Percentiles rank a stretch among this genome's conserved stretches.
These are phyloP conservation scores for Drosophila mettleri DNA, from an alignment of 2,888 invertebrate genomes.

Conservation along the genomic window DNA sequence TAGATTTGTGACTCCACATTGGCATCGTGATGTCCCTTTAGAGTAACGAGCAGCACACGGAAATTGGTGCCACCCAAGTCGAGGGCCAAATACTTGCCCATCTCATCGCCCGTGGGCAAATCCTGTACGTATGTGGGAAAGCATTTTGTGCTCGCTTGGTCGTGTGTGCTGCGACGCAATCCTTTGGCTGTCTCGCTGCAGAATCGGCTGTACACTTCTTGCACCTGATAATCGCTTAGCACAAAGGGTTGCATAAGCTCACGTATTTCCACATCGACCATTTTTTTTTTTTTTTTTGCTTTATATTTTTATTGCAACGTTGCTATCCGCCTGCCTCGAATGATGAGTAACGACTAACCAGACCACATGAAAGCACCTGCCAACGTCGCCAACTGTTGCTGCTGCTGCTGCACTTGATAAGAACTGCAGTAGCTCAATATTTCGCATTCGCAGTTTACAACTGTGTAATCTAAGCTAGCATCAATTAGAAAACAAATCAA, in stretches of 20 bases:
- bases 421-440: slow-evolving; percentile 28
- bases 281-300: slow-evolving; percentile 35
- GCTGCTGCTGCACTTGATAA: slow-evolving; percentile 51
- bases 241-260: slow-evolving; percentile 88
- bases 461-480: slow-evolving; percentile 41
- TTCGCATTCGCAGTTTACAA: slow-evolving; percentile 40
- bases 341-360: slow-evolving; percentile 68
- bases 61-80: slow-evolving; percentile 99
- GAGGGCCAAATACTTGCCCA: slow-evolving; percentile 96
- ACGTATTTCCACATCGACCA: slow-evolving; percentile 73
- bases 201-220: slow-evolving; percentile 91
- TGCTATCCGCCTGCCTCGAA: slow-evolving; percentile 49
- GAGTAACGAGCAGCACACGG: slow-evolving; percentile 95
- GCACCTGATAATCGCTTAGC: slow-evolving; percentile 91
- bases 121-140: slow-evolving; percentile 97
- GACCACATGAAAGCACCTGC: slow-evolving; percentile 35
- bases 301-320: neutral
- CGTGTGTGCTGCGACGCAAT: slow-evolving; percentile 90
- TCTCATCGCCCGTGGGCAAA: slow-evolving; percentile 96
- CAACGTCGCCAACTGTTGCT: slow-evolving; percentile 5
- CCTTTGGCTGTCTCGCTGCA: slow-evolving; percentile 91
- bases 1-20: slow-evolving; percentile 98
- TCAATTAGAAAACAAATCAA: slow-evolving; percentile 39
- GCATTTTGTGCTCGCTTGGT: slow-evolving; percentile 93
- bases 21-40: slow-evolving; percentile 91